Conservation (phyloP, 2,797 vertebrate genomes). For the Buceros bicornis region DNA sequence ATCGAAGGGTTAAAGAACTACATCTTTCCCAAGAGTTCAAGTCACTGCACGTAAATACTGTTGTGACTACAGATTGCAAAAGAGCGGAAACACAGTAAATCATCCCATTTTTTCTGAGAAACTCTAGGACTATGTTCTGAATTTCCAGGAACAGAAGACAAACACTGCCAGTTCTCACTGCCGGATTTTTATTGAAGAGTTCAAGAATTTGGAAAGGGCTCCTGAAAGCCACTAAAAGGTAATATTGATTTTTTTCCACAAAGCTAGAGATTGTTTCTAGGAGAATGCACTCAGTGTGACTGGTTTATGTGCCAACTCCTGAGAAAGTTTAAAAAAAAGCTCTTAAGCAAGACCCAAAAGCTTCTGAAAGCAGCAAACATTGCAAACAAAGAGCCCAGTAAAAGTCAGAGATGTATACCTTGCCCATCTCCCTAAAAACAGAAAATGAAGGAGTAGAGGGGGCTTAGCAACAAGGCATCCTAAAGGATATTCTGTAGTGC, state of each 20-base stretch:
- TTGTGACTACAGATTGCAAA: slow-evolving; percentile 80
- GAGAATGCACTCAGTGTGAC: slow-evolving; percentile 1
- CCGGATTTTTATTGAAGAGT: slow-evolving; percentile 69
- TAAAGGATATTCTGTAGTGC: background rate
- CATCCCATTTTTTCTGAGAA: slow-evolving; percentile 94
- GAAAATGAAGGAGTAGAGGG: background rate
- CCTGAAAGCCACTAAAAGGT: slow-evolving; percentile 53
- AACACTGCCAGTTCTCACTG: slow-evolving; percentile 84
- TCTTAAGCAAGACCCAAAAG: background rate
- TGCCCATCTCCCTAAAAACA: background rate
- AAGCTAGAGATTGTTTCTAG: slow-evolving; percentile 22
- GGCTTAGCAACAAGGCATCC: background rate
- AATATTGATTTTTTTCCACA: slow-evolving; percentile 37
- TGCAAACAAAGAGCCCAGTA: background rate
- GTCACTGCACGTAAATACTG: slow-evolving; percentile 70
- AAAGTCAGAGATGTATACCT: background rate
- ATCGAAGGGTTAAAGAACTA: slow-evolving; percentile 60
- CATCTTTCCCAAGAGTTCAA: slow-evolving; percentile 68
- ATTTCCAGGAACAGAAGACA: slow-evolving; percentile 90
- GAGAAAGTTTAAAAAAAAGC: background rate
- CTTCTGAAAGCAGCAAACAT: background rate
- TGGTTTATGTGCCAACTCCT: background rate
- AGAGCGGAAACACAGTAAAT: slow-evolving; percentile 88
- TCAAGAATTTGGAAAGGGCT: slow-evolving; percentile 66
- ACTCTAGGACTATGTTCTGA: slow-evolving; percentile 88